phyloP scores from a whole-genome alignment of 2,888 invertebrate species.

The Hyles lineata region DNA sequence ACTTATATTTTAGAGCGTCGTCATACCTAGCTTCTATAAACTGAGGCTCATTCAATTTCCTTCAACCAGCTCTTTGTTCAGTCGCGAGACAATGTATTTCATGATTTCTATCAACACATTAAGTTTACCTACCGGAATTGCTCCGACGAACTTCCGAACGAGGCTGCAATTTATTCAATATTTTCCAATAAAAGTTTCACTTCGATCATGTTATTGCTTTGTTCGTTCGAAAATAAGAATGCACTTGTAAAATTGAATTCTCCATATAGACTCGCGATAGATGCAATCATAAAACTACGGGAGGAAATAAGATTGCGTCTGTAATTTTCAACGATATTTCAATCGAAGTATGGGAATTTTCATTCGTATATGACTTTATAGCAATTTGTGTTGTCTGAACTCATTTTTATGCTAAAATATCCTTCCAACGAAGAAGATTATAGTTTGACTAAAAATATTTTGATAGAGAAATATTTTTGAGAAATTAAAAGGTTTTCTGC shows the following conservation, averaged over 20 bases:
- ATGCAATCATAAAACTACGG: slow-evolving; percentile 21
- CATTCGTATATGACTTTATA: neutral
- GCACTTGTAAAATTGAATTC: slow-evolving; percentile 29
- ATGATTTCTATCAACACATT: neutral
- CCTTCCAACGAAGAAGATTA: no score
- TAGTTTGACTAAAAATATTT: no score
- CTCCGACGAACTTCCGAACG: neutral
- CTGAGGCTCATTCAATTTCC: neutral
- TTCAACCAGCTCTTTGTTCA: neutral
- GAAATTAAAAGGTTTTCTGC: no score
- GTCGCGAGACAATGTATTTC: neutral
- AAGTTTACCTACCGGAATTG: neutral
- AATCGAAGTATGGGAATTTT: neutral
- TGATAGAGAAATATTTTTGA: no score
- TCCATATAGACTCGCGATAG: slow-evolving; percentile 6
- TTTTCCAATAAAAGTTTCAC: slow-evolving; percentile 36
- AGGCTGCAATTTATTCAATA: slow-evolving; percentile 23
- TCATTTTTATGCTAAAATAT: neutral
- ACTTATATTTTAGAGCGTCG: no score
- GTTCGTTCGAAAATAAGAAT: slow-evolving; percentile 32
- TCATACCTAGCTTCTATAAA: no score
- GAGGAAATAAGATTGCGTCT: slow-evolving; percentile 10
- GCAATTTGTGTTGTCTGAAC: neutral
- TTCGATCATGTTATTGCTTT: slow-evolving; percentile 37
- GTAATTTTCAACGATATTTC: slow-evolving; percentile 18